A percentile compares a stretch with the other conserved stretches of the same genome.
Conservation (phyloP, 2,888 invertebrate genomes). For the Mythimna pallens region DNA sequence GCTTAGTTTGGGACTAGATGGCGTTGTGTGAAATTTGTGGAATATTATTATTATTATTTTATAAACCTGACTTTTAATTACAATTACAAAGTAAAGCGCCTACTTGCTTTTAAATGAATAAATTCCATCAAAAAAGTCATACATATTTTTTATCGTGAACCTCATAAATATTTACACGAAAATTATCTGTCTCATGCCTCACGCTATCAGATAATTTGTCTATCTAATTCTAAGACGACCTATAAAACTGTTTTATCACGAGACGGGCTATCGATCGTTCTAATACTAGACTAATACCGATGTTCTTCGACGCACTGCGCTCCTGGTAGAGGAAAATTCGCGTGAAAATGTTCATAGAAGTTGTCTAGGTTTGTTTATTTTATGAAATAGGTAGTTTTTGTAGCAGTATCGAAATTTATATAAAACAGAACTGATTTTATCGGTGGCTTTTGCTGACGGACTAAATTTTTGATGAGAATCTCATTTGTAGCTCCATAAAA, state of each 20-base stretch:
- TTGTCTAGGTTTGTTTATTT: constrained; percentile 26
- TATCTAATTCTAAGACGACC: background rate
- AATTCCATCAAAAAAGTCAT: background rate
- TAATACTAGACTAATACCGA: constrained; percentile 37
- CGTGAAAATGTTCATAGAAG: constrained; percentile 52
- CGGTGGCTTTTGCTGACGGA: background rate
- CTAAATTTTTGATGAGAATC: background rate
- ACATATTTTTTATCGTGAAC: background rate
- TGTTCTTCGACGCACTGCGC: constrained; percentile 41
- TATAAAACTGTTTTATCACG: constrained; percentile 18
- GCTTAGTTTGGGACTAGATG: too few species aligned
- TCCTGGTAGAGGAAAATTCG: constrained; percentile 55
- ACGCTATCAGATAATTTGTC: background rate
- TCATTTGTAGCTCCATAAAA: background rate
- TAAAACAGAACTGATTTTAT: background rate
- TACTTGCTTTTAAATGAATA: background rate
- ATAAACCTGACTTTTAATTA: too few species aligned
- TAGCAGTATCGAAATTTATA: background rate
- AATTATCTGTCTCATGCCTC: background rate
- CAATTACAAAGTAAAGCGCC: too few species aligned
- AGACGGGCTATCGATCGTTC: constrained; percentile 34
- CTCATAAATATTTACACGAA: background rate
- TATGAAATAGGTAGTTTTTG: background rate
- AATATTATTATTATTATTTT: too few species aligned
- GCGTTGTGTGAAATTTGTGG: too few species aligned